phyloP scores from a whole-genome alignment of 2,888 invertebrate species.

The Rotaria socialis region DNA sequence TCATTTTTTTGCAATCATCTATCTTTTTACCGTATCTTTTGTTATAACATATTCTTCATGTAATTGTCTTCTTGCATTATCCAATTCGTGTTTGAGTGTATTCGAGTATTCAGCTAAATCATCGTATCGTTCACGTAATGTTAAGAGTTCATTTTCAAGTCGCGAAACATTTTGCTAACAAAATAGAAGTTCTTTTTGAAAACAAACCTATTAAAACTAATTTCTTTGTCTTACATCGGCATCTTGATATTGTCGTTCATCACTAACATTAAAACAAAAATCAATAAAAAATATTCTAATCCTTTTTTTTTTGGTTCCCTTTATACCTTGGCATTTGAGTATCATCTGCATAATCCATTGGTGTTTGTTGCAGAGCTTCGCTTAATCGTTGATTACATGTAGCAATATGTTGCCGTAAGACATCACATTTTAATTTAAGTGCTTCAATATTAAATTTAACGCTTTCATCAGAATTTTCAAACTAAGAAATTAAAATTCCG shows the following conservation, averaged over 20 bases:
- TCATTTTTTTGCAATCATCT: no score
- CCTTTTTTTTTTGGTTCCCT: not conserved
- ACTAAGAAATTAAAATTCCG: not conserved
- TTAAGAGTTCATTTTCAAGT: conserved; percentile 28
- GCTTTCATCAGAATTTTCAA: conserved; percentile 27
- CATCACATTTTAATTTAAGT: conserved; percentile 34
- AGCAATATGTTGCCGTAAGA: not conserved
- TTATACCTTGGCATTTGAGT: not conserved
- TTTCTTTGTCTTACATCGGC: not conserved
- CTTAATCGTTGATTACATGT: conserved; percentile 9
- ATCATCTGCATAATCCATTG: not conserved
- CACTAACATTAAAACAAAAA: not conserved
- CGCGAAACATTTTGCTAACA: not conserved
- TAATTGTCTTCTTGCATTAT: conserved; percentile 10
- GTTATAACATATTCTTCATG: not conserved
- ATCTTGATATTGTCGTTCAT: not conserved
- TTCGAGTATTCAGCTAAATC: conserved; percentile 28
- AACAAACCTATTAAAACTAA: not conserved
- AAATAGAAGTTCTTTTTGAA: not conserved
- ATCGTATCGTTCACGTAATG: conserved; percentile 1
- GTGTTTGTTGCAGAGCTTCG: not conserved
- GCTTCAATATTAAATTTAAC: conserved; percentile 24
- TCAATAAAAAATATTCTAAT: not conserved
- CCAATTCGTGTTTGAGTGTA: not conserved
- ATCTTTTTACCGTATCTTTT: not conserved